Evolutionary conservation across 2,797 vertebrate genomes (phyloP).

Genomic region (Discoglossus pictus): DNA sequence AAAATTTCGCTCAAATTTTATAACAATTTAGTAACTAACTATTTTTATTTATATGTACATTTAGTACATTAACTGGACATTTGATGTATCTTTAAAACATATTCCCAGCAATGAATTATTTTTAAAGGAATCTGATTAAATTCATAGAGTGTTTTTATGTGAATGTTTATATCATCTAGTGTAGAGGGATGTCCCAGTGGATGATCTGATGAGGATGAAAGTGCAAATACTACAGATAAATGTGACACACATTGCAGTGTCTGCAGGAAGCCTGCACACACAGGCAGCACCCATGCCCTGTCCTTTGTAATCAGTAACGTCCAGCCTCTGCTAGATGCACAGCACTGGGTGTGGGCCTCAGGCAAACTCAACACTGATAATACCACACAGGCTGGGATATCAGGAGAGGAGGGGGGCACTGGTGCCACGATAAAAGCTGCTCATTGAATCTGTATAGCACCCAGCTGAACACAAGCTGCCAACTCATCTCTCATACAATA

Average conservation of each 20-base stretch:
- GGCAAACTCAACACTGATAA: constrained; percentile 39
- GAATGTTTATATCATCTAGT: no score
- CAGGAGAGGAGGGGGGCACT: constrained; percentile 10
- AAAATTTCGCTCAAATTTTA: no score
- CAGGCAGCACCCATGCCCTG: constrained; percentile 32
- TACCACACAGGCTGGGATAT: constrained; percentile 29
- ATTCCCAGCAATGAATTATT: no score
- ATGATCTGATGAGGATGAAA: no score
- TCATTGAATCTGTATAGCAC: constrained; percentile 32
- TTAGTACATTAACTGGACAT: no score
- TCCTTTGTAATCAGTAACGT: constrained; percentile 41
- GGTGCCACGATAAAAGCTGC: constrained; percentile 37
- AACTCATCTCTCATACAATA: constrained; percentile 26
- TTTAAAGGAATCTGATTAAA: no score
- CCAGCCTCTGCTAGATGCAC: constrained; percentile 34
- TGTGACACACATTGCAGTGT: constrained; percentile 3
- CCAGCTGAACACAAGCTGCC: constrained; percentile 15
- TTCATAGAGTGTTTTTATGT: no score
- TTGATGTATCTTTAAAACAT: no score
- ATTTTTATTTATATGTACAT: no score
- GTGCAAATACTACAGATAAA: no score
- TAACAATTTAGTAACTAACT: no score
- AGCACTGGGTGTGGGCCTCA: constrained; percentile 39
- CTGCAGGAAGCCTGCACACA: constrained; percentile 1
- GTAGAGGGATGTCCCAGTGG: no score